Evolutionary conservation across 2,888 invertebrate species (phyloP), one percentile per base, ranked within the genome.

Genomic region (Drosophila helvetica): DNA sequence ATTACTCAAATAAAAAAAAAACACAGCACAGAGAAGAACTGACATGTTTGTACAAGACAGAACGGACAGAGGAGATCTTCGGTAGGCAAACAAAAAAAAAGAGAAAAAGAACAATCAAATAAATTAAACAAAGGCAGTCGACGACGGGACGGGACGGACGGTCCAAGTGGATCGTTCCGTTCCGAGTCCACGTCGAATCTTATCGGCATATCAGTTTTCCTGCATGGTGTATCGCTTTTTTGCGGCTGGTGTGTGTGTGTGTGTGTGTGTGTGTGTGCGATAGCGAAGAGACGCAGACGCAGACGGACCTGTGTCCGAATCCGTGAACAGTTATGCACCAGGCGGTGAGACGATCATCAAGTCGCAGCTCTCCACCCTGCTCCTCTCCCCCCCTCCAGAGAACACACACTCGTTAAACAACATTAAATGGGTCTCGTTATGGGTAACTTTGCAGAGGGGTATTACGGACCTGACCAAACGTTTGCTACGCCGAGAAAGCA

Each of bases 371-470:
- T 78, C 54, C 60, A 47, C 63, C 27, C 19, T 10, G 3, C 19
- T n/a, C 3, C 17, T 12, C 25, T 10, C 10, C 25, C 8, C 18
- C 25, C 12, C 33, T 33, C 12, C 43, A 17, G 43, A 68, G 53
- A 53, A 19, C 51, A 53, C 69, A 69, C 68, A 46, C 69, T 83
- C 85, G 82, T 87, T 83, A 87, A 83, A 83, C 87, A 83, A 83
- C 86, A 81, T 83, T 87, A 87, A 83, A 83, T 83, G 82, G 82
- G 88, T 85, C 82, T 83, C 74, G 75, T 85, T 77, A 42, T 70
- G 73, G 75, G 38, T 43, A 17, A 19, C 19, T 33, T 38, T 52
- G 12, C 52, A 18, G 33, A 2, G n/a, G 7, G 7, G 38, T 38
- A 38, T 38, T 15, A 38, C 15, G 15, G 7, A 38, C n/a, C 7